Evolutionary conservation across 2,797 vertebrate species (phyloP), one percentile per base, ranked within the genome.

Genomic region (Sphenopsis melanotis): DNA sequence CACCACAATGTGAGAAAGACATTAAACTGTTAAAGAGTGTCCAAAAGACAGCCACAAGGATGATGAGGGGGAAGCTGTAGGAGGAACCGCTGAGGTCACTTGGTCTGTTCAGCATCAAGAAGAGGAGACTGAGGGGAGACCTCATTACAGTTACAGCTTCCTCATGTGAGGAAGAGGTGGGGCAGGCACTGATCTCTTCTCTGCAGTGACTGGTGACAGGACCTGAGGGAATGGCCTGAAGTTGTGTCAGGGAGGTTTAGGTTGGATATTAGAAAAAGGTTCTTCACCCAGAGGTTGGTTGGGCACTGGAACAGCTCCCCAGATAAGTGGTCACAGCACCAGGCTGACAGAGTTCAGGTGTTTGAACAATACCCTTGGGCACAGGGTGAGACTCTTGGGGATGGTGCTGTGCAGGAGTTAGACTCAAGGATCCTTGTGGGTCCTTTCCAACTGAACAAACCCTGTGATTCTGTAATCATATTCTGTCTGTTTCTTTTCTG

Each of bases 151-250:
- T 76, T 5, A 11, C 39, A 68, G 0, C 23, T 60, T 85, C 63
- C 46, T 60, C 1, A 2, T 24, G 29, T 46, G 24, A 5, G 15
- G 16, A 44, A 23, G 46, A 24, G 39, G 24, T 69, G 11, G 8
- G 29, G 3, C 29, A 34, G 39, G 1, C 39, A 26, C 11, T 29
- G 83, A 24, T 39, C 29, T 60, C n/a, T 76, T 4, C 53, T 39
- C 46, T n/a, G 6, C 24, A 9, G 3, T 61, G n/a, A 21, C 4
- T 22, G 14, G n/a, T 17, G 63, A 53, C 39, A 46, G n/a, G 20
- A 46, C 39, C 1, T 0, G 0, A 46, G 20, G 19, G 23, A 39
- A 46, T 21, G 39, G 23, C 7, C 53, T 68, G 46, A 44, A 24
- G 13, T 1, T 60, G 24, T 17, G 29, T 46, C 3, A 34, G 47